Evolutionary conservation across 2,888 invertebrate genomes (phyloP).

Genomic region (Campoletis raptor): DNA sequence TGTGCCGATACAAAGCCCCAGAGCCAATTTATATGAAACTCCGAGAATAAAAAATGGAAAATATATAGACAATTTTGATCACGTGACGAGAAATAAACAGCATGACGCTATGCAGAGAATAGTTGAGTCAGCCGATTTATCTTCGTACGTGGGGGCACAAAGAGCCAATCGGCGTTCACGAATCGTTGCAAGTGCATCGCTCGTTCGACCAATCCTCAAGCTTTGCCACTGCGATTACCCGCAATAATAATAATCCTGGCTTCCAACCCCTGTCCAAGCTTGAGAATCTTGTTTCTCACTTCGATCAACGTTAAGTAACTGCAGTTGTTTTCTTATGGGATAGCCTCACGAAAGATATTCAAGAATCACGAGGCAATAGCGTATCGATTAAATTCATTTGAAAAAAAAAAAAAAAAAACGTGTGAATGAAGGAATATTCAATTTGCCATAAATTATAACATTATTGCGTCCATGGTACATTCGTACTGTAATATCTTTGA

Average conservation of each 20-base stretch:
- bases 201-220: conserved; percentile 72
- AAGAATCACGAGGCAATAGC: conserved; percentile 21
- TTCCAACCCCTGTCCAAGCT: conserved; percentile 65
- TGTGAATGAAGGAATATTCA: conserved; percentile 53
- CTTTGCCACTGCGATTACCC: conserved; percentile 51
- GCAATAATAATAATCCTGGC: conserved; percentile 57
- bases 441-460: conserved; percentile 24
- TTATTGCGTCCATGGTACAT: conserved; percentile 1
- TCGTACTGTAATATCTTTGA: not conserved
- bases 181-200: conserved; percentile 56
- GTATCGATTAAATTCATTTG: conserved; percentile 39
- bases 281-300: conserved; percentile 48
- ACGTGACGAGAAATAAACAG: conserved; percentile 71
- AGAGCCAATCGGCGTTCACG: conserved; percentile 62
- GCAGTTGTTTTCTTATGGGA: not conserved
- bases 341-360: conserved; percentile 38
- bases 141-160: conserved; percentile 67
- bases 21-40: conserved; percentile 81
- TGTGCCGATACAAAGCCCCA: conserved; percentile 74
- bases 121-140: conserved; percentile 81
- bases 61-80: conserved; percentile 72
- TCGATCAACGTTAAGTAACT: conserved; percentile 12
- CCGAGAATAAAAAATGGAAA: conserved; percentile 77
- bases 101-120: conserved; percentile 77
- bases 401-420: not conserved